Percentiles rank a stretch among this genome's conserved stretches.
Conservation (phyloP, 2,113 vertebrate genomes). For the Xenopus laevis region DNA sequence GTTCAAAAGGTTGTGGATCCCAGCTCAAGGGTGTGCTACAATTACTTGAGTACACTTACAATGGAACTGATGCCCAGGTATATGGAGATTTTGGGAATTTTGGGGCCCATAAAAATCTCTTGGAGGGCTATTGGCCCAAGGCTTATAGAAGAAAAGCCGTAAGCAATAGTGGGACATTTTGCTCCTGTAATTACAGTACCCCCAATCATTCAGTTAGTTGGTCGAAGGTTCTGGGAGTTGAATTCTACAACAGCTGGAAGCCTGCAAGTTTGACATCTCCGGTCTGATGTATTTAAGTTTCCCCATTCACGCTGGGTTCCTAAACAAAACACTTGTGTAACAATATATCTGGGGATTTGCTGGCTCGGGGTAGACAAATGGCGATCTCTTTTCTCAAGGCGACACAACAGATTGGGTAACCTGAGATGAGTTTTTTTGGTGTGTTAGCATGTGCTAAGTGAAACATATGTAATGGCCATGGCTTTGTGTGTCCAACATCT, state of each 20-base stretch:
- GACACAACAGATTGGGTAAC: not conserved
- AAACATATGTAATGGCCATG: conserved; percentile 12
- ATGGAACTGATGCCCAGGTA: too few relatives aligned
- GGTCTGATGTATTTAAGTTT: not conserved
- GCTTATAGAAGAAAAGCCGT: too few relatives aligned
- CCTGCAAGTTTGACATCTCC: not conserved
- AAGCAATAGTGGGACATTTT: too few relatives aligned
- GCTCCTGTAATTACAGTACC: too few relatives aligned
- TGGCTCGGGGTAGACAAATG: not conserved
- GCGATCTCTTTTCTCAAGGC: not conserved
- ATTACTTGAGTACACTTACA: too few relatives aligned
- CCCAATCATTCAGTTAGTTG: not conserved
- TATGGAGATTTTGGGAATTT: too few relatives aligned
- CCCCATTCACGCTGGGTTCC: not conserved
- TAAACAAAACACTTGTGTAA: conserved; percentile 3
- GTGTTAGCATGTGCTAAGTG: conserved; percentile 3
- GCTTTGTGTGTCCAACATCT: not conserved
- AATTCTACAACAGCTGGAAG: not conserved
- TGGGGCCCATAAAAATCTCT: too few relatives aligned
- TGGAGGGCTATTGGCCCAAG: too few relatives aligned
- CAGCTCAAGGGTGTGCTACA: too few relatives aligned
- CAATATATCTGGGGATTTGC: conserved; percentile 3
- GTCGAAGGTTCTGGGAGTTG: not conserved
- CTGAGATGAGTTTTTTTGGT: not conserved
- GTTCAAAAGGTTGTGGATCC: too few relatives aligned